Base-by-base conservation (phyloP, 1,140 invertebrate genomes). In the Ruditapes philippinarum region DNA sequence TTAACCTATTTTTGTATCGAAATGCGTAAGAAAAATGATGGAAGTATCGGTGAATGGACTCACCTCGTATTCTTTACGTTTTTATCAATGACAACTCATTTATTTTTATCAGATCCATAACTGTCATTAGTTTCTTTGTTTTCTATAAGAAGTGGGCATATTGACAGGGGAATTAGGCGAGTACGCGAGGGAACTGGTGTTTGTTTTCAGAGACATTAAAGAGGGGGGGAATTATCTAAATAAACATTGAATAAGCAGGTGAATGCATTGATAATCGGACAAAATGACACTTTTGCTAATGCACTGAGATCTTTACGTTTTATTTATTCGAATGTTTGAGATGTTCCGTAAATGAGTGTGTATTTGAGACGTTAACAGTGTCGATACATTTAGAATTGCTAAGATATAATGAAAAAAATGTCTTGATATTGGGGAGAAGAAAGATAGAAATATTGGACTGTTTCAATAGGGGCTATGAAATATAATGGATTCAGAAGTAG, bases 111-210 rank as follows among this genome's bases (percentile, higher is more conserved):
- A 2, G 14, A n/a, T 38, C 65, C 9, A 38, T 70, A 38, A 70
- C 65, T 70, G 65, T 38, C 65, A 14, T 70, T 70, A 70, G 65
- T 70, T 11, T 14, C 14, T 70, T 70, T 70, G 65, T 70, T 70
- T 70, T 70, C 65, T 4, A 38, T 70, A 38, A 36, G 36, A 38
- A 38, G 11, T 40, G 22, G 65, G 36, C 1, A 2, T 4, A 70
- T 70, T 38, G 65, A 70, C 65, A 70, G 36, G 36, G 36, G 65
- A 70, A 38, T 70, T 70, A 70, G 65, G 33, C 1, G 9, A 7
- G 25, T 70, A 70, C 38, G 33, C 33, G 22, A 40, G 36, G n/a
- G 28, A 38, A 70, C 3, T 5, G 19, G 28, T 28, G 33, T 38
- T 70, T 38, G n/a, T n/a, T 70, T 33, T 70, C 36, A 5, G 65